Percentiles rank a stretch among this genome's conserved stretches.
Evolutionary conservation across 1,140 invertebrate genomes (phyloP).

Genomic region (Carposina sasakii): DNA sequence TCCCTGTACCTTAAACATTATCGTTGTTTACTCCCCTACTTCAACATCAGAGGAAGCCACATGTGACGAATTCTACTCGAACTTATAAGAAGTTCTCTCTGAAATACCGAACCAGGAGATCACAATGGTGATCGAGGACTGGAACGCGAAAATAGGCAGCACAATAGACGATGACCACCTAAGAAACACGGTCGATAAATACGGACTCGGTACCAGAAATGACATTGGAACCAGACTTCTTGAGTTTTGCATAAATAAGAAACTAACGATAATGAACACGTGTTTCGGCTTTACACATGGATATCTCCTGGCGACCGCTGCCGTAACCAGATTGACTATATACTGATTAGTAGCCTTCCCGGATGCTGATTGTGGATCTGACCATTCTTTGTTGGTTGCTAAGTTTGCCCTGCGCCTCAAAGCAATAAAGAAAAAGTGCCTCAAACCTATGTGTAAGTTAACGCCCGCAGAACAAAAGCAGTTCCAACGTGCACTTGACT

Average conservation of each 20-base stretch:
- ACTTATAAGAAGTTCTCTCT: background rate
- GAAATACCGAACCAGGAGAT: constrained; percentile 1
- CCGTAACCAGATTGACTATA: constrained; percentile 21
- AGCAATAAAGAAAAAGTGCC: background rate
- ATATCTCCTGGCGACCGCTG: background rate
- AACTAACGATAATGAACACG: constrained; percentile 14
- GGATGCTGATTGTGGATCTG: constrained; percentile 12
- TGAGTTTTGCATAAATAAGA: constrained; percentile 17
- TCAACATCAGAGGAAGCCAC: background rate
- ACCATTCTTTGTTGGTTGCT: background rate
- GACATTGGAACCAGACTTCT: constrained; percentile 18
- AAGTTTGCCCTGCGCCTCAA: background rate
- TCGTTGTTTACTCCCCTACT: constrained; percentile 23
- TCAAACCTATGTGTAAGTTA: background rate
- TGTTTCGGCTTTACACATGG: constrained; percentile 15
- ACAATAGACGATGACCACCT: constrained; percentile 14
- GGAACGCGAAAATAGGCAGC: constrained; percentile 11
- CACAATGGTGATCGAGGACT: constrained; percentile 1
- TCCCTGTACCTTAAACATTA: constrained; percentile 16
- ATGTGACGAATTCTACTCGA: background rate
- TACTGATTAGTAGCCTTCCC: constrained; percentile 9
- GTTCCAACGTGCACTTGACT: background rate
- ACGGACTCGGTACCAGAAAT: constrained; percentile 19
- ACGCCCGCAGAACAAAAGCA: background rate
- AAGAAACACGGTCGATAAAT: constrained; percentile 16